Evolutionary conservation across 2,797 vertebrate genomes (phyloP), one percentile per base, ranked within the genome.

Genomic region (Limosa lapponica): DNA sequence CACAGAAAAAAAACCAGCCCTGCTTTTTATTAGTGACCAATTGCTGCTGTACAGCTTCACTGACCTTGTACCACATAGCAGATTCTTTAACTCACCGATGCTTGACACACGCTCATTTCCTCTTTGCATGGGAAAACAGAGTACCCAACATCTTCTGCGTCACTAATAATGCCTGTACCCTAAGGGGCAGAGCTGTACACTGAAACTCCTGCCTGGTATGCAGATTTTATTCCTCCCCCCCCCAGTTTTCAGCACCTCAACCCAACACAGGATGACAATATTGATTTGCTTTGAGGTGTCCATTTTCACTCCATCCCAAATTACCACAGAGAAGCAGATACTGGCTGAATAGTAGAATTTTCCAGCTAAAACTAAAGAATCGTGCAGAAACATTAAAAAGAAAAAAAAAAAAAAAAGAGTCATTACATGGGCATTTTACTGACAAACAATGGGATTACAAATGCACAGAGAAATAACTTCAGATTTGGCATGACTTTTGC

Each of bases 81-180:
- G 39, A 64, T 23, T 54, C 36, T 39, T 77, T 17, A 51, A 49
- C 43, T 85, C 30, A 36, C 27, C 27, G 16, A 15, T 4, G 34
- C 23, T 43, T 5, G 0, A 19, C 43, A 49, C n/a, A 49, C 1
- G 1, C 7, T 20, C 2, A 1, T 55, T 73, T 78, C 73, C 54
- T 64, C 24, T 51, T 34, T 28, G 51, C 70, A 16, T 6, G 10
- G 19, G 30, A 25, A 14, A 73, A 19, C 6, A 51, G 20, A 27
- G 14, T 4, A 52, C 12, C 13, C 8, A 32, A 27, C 20, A 34
- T 18, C 18, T 49, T n/a, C 39, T 18, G 52, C 28, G 5, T 5
- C 43, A 67, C 32, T 64, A 51, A 55, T n/a, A n/a, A 16, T 24
- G 52, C 36, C 44, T 32, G 8, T 2, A 78, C 4, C 54, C 39